These are phyloP conservation scores for Chiroxiphia lanceolata DNA, from an alignment of 2,797 vertebrate genomes.

Conservation along the genomic window DNA sequence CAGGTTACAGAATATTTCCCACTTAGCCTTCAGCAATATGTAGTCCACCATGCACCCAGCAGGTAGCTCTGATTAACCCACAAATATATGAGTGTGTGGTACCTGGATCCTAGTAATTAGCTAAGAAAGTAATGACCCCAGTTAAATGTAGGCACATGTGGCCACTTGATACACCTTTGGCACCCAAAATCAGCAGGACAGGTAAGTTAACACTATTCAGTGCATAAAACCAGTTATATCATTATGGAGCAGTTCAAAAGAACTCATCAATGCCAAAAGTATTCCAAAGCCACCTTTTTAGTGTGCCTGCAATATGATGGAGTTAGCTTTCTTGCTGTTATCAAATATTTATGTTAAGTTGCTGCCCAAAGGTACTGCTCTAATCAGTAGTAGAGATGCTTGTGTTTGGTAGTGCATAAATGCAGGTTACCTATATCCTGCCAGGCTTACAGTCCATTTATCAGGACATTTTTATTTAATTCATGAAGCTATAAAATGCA, in stretches of 20 bases:
- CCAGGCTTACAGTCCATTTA: not conserved
- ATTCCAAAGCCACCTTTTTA: not conserved
- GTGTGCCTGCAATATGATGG: not conserved
- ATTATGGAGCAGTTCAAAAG: not conserved
- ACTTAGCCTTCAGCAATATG: not conserved
- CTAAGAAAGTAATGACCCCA: not conserved
- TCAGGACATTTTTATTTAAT: not conserved
- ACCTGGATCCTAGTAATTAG: not conserved
- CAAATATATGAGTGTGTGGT: not conserved
- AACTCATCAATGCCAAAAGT: not conserved
- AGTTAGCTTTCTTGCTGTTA: not conserved
- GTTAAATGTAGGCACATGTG: not conserved
- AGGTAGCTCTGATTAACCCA: not conserved
- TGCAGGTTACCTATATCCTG: not conserved
- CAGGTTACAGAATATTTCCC: not conserved
- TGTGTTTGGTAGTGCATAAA: not conserved
- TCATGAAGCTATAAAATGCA: not conserved
- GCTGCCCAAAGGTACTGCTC: not conserved
- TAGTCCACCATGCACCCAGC: not conserved
- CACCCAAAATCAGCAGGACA: not conserved
- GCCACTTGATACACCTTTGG: not conserved
- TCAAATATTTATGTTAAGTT: not conserved
- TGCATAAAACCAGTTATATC: not conserved
- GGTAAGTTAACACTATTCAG: not conserved
- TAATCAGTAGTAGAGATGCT: not conserved